These are phyloP conservation scores for Cataglyphis livida DNA, from an alignment of 2,888 invertebrate species.

Conservation along the genomic window DNA sequence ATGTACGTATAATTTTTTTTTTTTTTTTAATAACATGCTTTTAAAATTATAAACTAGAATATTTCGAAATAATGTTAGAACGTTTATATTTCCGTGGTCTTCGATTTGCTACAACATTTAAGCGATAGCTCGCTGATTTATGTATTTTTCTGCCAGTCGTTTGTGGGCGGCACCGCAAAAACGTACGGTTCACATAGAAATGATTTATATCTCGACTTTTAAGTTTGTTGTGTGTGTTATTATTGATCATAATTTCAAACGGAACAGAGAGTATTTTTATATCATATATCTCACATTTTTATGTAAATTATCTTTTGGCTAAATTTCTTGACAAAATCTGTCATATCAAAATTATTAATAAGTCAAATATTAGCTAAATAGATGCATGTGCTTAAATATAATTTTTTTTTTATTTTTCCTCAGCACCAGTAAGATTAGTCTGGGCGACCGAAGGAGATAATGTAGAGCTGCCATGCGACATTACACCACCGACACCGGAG, in stretches of 20 bases:
- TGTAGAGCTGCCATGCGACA: constrained; percentile 94
- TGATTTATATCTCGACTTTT: constrained; percentile 12
- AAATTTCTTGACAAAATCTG: background rate
- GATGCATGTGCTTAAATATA: background rate
- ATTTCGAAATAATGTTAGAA: background rate
- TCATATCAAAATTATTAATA: background rate
- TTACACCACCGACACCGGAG: constrained; percentile 90
- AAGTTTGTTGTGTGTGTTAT: background rate
- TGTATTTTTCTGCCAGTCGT: background rate
- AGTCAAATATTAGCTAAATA: background rate
- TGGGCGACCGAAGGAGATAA: constrained; percentile 93
- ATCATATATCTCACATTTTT: background rate
- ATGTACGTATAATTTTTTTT: background rate
- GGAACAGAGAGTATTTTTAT: background rate
- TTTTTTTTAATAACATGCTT: background rate
- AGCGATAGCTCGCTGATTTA: constrained; percentile 18
- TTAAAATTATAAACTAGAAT: background rate
- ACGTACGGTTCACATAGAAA: background rate
- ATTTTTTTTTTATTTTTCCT: background rate
- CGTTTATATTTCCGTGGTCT: background rate
- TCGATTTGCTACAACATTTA: constrained; percentile 8
- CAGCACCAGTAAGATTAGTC: constrained; percentile 86
- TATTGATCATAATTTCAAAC: constrained; percentile 18
- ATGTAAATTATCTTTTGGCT: background rate
- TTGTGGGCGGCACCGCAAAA: background rate